Evolutionary conservation across 1,140 invertebrate genomes (phyloP), one percentile per base, ranked within the genome.

Genomic region (Hirudo medicinalis): DNA sequence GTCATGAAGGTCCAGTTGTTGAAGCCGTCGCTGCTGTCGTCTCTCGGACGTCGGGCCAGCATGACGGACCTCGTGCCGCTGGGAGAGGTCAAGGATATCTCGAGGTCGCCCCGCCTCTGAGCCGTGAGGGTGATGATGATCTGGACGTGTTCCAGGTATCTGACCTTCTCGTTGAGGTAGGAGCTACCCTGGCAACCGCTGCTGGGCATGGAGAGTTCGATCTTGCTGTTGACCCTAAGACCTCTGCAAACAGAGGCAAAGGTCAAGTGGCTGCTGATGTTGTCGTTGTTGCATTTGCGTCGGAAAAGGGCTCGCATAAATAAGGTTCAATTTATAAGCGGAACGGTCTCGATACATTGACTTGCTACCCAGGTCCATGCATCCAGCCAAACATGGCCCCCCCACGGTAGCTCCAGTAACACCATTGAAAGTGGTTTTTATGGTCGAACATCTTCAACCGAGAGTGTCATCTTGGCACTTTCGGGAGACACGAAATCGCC

Each of bases 1-100:
- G 96, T 98, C 94, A 99, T 98, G 82, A 99, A 99, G 1, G 95
- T 95, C 96, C 96, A 99, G 83, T 97, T 97, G 63, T 91, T 94
- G 82, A 99, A 99, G 15, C 96, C 96, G 82, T 99, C 94, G 55
- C 90, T 86, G 70, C 87, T 86, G 80, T 96, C 94, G 79, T 99
- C 96, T 78, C 97, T 94, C 0, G 90, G 88, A 74, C 96, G 85
- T 77, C 89, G 86, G 77, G 91, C 96, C 68, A 97, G 82, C 77
- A 97, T 40, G 27, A 55, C 63, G 2, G 69, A 54, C 25, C 32
- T 2, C 17, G 69, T 70, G 25, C 54, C 54, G 22, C 9, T 13
- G 2, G 72, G 72, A 19, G 68, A 71, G 17, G 43, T 73, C n/a
- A 74, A 32, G 40, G 6, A 53, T 19, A 76, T 53, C 13, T n/a